Conservation (phyloP, 2,888 invertebrate species). For the Agrenia bidenticulata region DNA sequence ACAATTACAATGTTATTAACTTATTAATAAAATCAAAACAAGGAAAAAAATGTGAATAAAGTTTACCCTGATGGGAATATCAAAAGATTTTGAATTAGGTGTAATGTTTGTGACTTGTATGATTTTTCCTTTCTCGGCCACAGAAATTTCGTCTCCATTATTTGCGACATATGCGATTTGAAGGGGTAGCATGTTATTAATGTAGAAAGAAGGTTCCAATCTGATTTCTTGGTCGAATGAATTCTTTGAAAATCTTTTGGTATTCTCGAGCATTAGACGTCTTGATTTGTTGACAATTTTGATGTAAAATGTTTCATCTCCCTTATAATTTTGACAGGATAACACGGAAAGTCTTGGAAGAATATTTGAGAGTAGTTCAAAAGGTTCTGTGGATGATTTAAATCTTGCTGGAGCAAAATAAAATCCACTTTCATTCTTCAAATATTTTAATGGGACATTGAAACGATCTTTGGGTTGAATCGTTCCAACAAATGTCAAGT, state of each 20-base stretch:
- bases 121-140: conserved; percentile 39
- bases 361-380: not conserved
- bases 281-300: conserved; percentile 79
- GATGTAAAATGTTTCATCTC: conserved; percentile 19
- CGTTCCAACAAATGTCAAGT: conserved; percentile 70
- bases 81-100: not conserved
- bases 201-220: conserved; percentile 79
- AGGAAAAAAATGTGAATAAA: no score
- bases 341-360: not conserved
- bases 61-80: not conserved
- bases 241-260: conserved; percentile 73
- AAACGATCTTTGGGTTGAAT: conserved; percentile 69
- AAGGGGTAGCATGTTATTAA: conserved; percentile 83
- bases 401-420: conserved; percentile 77
- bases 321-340: not conserved
- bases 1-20: conserved; percentile 12
- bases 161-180: conserved; percentile 39
- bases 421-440: conserved; percentile 56
- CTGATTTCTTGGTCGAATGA: conserved; percentile 83
- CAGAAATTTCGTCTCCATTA: conserved; percentile 19
- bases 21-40: no score
- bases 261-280: conserved; percentile 79
- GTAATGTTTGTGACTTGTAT: conserved; percentile 45
- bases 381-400: not conserved
- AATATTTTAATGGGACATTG: conserved; percentile 66